Base-by-base conservation (phyloP, 2,797 vertebrate species). In the Cynopterus sphinx region DNA sequence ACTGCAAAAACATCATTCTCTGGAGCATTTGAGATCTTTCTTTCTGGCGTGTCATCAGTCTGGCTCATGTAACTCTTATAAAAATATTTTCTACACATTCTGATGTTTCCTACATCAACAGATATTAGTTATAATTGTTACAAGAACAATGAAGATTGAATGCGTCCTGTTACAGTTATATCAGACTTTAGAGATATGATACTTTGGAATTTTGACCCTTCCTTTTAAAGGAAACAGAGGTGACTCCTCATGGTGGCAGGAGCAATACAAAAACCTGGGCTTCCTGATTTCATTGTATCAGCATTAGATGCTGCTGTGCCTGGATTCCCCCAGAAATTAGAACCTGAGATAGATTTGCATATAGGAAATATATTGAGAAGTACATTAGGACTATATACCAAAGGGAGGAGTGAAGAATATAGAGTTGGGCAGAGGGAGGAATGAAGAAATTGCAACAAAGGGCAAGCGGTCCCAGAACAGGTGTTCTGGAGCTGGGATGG, bases 71-170 rank as follows among this genome's bases (percentile, higher is more conserved):
- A 78, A 28, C 24, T 39, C 53, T 55, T 33, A 55, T 26, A 15
- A 16, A 77, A 55, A 49, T 49, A 36, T 77, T 36, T 33, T 77
- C 36, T 36, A 41, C 36, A 15, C 10, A 10, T 26, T 13, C 41
- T 21, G 67, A 55, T 0, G 5, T 36, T 55, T 28, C 33, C 36
- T 13, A 31, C 10, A 3, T 11, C 41, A 36, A 31, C 77, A 41
- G 77, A 57, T 59, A 81, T 19, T 61, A 87, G 22, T 94, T 94
- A 63, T 11, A 24, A 73, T 33, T 86, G 82, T 91, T 55, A 91
- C 74, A 94, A 87, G 26, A 87, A 46, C 13, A 75, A 78, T 83
- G 11, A n/a, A 63, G 77, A 68, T 51, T n/a, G n/a, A 57, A 36
- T 8, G 2, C 13, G 95, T 51, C 26, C 26, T 24, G 11, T 53